phyloP scores from a whole-genome alignment of 2,113 vertebrate genomes.

The Anthoscopus minutus region DNA sequence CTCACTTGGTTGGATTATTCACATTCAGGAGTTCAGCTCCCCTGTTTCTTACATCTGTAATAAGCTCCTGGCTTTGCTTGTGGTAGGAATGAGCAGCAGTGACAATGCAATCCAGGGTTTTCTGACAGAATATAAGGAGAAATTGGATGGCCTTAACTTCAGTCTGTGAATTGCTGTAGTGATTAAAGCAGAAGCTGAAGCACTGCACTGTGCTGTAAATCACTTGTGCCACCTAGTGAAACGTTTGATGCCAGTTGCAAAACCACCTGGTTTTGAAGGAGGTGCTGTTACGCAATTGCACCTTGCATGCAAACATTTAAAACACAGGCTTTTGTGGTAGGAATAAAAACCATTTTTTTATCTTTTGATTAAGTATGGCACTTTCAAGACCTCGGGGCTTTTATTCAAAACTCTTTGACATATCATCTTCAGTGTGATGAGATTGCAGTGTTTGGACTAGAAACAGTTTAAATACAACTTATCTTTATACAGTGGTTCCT shows the following conservation, averaged over 20 bases:
- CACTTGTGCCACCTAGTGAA: constrained; percentile 57
- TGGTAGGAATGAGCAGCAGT: not conserved
- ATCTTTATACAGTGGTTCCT: not conserved
- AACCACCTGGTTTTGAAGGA: not conserved
- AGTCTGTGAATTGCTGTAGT: not conserved
- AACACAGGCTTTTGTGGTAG: not conserved
- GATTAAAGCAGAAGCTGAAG: not conserved
- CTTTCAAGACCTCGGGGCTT: not conserved
- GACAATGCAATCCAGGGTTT: not conserved
- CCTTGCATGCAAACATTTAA: not conserved
- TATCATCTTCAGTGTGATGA: not conserved
- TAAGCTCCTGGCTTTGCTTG: not conserved
- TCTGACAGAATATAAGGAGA: not conserved
- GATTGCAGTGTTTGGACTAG: not conserved
- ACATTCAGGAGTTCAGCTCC: not conserved
- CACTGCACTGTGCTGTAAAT: not conserved
- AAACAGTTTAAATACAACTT: not conserved
- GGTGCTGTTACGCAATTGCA: not conserved
- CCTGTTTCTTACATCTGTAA: accelerated
- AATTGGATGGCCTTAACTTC: not conserved
- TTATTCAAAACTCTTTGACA: not conserved
- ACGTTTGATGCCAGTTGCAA: not conserved
- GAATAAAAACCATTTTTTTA: not conserved
- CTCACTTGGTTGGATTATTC: accelerated
- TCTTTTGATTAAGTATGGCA: not conserved